Evolutionary conservation across 1,140 invertebrate species (phyloP), one percentile per base, ranked within the genome.

Genomic region (Acyrthosiphon pisum): DNA sequence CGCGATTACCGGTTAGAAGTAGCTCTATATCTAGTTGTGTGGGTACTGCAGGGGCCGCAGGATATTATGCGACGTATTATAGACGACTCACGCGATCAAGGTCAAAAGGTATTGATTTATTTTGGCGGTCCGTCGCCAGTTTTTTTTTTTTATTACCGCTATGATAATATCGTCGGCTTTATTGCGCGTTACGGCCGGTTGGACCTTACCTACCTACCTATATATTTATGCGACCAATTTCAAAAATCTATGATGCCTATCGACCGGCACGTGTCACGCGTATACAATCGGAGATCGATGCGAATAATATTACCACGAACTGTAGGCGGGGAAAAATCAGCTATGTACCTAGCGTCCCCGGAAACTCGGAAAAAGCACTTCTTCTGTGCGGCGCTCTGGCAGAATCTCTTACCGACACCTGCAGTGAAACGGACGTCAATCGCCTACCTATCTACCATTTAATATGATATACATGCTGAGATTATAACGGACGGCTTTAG

Each of bases 21-120:
- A 83, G 76, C 7, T 37, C 76, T 83, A 83, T 83, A 83, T 83
- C 18, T 83, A 44, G 22, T 84, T 30, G 37, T 26, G 8, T 84
- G 37, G 23, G 23, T 84, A 84, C 37, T 6, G 14, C 6, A 4
- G 48, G 48, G 50, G 11, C 14, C 60, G 60, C 30, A 76, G 30
- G 30, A 76, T 76, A 60, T 41, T 60, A 68, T 11, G 60, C 30
- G 30, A 18, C 60, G 30, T n/a, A 68, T n/a, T 41, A 41, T 84
- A 53, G 50, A 44, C 83, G 8, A 26, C 23, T 44, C 37, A 41
- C 23, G 9, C 83, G 83, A 84, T 84, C 37, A 41, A 44, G 83
- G 37, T 84, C 41, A 84, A 84, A 84, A 84, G 3, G 83, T 84
- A 46, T 87, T 46, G 84, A 87, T 87, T 87, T 84, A 84, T 84